A percentile compares a stretch with the other conserved stretches of the same genome.
These are phyloP conservation scores for Pseudochirops cupreus DNA, from an alignment of 2,797 vertebrate species.

Conservation along the genomic window DNA sequence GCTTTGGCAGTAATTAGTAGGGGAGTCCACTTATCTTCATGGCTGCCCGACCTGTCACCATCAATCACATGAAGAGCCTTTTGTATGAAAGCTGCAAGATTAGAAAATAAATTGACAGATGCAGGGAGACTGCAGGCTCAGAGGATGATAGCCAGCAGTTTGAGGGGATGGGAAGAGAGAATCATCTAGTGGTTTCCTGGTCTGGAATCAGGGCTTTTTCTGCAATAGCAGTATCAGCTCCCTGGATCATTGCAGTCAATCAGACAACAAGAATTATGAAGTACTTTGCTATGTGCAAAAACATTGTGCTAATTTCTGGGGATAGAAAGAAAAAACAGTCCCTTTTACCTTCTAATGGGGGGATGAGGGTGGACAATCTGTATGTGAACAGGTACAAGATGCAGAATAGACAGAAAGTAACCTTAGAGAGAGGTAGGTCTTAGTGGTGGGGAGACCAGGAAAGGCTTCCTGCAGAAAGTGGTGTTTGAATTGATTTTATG, in stretches of 20 bases:
- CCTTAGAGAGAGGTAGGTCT: background rate
- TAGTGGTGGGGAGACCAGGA: background rate
- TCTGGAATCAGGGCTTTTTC: background rate
- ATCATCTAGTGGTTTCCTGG: background rate
- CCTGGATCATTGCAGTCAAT: background rate
- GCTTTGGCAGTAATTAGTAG: constrained; percentile 30
- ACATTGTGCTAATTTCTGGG: background rate
- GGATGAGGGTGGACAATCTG: background rate
- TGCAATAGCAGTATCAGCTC: background rate
- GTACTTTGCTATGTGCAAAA: background rate
- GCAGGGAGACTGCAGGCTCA: constrained; percentile 31
- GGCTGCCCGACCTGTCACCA: constrained; percentile 41
- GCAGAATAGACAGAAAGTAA: background rate
- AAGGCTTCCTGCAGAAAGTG: background rate
- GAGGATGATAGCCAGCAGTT: constrained; percentile 16
- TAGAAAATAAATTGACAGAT: constrained; percentile 51
- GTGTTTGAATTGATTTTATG: background rate
- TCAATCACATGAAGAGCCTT: constrained; percentile 37
- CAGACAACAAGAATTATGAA: background rate
- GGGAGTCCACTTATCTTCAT: constrained; percentile 21
- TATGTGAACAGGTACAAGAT: background rate
- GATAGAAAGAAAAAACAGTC: background rate
- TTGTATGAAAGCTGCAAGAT: constrained; percentile 46
- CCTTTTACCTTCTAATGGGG: background rate
- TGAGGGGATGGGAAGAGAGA: background rate